These are phyloP conservation scores for Macquaria australasica DNA, from an alignment of 2,113 vertebrate genomes.

Conservation along the genomic window DNA sequence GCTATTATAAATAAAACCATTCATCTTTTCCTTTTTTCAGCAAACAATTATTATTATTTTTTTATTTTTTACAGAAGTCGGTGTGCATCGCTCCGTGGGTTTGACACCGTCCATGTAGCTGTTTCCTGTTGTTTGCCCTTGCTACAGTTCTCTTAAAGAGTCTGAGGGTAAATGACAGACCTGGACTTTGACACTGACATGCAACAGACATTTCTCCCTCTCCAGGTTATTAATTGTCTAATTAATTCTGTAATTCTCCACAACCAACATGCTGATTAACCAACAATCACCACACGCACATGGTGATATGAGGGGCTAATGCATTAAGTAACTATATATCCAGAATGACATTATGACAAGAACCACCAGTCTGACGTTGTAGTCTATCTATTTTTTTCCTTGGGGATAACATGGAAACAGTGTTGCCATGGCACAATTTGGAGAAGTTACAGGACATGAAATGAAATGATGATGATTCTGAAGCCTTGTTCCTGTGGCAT, in stretches of 20 bases:
- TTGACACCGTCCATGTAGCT: not conserved
- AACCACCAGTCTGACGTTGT: constrained; percentile 2
- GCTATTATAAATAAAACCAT: constrained; percentile 63
- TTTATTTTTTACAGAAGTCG: constrained; percentile 16
- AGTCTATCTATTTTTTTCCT: not conserved
- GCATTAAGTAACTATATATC: constrained; percentile 6
- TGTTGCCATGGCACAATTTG: constrained; percentile 58
- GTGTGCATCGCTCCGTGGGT: not conserved
- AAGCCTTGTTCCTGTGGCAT: constrained; percentile 30
- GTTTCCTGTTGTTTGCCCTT: constrained; percentile 6
- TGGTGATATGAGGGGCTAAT: constrained; percentile 28
- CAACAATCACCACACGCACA: constrained; percentile 29
- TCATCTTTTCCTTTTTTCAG: constrained; percentile 23
- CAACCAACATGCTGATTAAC: constrained; percentile 48
- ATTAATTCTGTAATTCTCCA: constrained; percentile 68
- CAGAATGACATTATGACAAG: constrained; percentile 32
- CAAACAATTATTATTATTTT: not conserved
- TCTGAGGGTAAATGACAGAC: constrained; percentile 18
- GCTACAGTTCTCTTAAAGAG: not conserved
- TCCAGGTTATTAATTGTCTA: constrained; percentile 63
- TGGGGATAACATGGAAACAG: constrained; percentile 44
- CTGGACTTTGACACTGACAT: constrained; percentile 41
- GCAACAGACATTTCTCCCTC: constrained; percentile 30
- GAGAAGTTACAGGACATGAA: constrained; percentile 52
- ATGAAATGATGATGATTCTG: constrained; percentile 61